phyloP scores from a whole-genome alignment of 2,113 vertebrate genomes.

The Brienomyrus brachyistius region DNA sequence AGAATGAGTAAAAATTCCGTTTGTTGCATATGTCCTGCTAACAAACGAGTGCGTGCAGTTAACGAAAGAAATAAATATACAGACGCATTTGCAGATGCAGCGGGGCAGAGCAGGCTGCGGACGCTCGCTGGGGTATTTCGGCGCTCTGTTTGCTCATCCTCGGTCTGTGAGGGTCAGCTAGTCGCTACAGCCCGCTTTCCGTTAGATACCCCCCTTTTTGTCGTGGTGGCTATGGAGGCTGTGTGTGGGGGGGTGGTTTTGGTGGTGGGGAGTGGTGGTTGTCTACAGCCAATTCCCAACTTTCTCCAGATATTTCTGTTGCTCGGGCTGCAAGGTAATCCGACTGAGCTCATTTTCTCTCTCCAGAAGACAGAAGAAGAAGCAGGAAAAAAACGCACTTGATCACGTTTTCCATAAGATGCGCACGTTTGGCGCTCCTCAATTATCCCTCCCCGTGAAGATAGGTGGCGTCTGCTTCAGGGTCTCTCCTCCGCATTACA shows the following conservation, averaged over 20 bases:
- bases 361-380: conserved; percentile 56
- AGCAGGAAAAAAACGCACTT: conserved; percentile 68
- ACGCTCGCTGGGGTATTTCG: conserved; percentile 22
- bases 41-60: conserved; percentile 9
- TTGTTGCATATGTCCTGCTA: background rate
- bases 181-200: conserved; percentile 22
- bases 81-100: conserved; percentile 17
- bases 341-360: conserved; percentile 84
- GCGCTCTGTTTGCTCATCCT: conserved; percentile 16
- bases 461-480: conserved; percentile 99
- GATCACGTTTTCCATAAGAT: conserved; percentile 93
- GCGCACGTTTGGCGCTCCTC: conserved; percentile 96
- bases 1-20: background rate
- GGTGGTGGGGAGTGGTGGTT: conserved; percentile 53
- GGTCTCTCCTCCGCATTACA: conserved; percentile 87
- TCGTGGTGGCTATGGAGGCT: conserved; percentile 39
- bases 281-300: conserved; percentile 50
- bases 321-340: conserved; percentile 82
- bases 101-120: conserved; percentile 9
- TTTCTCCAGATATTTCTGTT: conserved; percentile 68
- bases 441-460: conserved; percentile 99
- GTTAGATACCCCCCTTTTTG: conserved; percentile 21
- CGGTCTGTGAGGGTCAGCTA: conserved; percentile 24
- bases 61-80: conserved; percentile 12
- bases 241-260: conserved; percentile 14